Base-by-base conservation (phyloP, 2,888 invertebrate species). In the Actias luna region DNA sequence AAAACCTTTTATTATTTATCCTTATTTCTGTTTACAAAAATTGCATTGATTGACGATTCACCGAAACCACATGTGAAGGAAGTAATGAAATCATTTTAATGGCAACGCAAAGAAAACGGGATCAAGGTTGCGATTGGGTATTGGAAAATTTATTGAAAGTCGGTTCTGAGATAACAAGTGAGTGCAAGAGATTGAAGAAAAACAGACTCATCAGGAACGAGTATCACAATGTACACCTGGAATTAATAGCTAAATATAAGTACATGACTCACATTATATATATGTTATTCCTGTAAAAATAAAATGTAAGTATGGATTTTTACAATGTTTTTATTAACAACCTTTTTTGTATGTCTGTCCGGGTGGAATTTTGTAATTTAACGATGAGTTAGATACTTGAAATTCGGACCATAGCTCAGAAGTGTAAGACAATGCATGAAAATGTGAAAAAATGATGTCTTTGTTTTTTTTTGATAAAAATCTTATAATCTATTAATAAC, bases 61-160 rank as follows among this genome's bases (percentile, higher is more conserved):
- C 73, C 71, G 66, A 58, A 65, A 65, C 78, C 80, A 84, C 75
- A 82, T 82, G 79, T 72, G 80, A 72, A 82, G 84, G 84, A 84
- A 80, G 85, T 73, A 76, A 87, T 86, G 75, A 84, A 85, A 80
- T 70, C 73, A 79, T 82, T 81, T 87, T 84, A 84, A 82, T 82
- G 75, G 76, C 70, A 76, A 72, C 74, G 66, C 75, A 71, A 76
- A 78, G 76, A 80, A 85, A 85, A 78, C 72, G 69, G 74, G 85
- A 74, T 80, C 89, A 89, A 88, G 89, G 89, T 74, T 79, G 69
- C 62, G 64, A 69, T 72, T 70, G 69, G 73, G 66, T 71, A 78
- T 75, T 70, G 70, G 69, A 65, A 74, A 73, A 81, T 79, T 74
- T 74, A 82, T 75, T 72, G 69, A 67, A 85, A 82, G 84, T 80